Evolutionary conservation across 2,113 vertebrate species (phyloP), one percentile per base, ranked within the genome.

Genomic region (Anarrhichthys ocellatus): DNA sequence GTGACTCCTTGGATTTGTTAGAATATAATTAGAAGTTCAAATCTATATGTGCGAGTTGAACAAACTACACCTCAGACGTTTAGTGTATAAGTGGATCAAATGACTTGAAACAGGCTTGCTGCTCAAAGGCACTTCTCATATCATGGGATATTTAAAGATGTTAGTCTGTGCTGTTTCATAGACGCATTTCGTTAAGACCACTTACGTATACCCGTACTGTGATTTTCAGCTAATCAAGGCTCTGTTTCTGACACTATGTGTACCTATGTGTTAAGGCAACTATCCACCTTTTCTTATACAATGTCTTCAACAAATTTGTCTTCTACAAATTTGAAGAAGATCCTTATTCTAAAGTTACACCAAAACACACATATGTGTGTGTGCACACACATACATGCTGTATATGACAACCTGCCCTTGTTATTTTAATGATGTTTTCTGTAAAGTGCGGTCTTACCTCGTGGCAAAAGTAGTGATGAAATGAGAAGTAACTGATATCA

Each of bases 1-100:
- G n/a, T 72, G 32, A 18, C 5, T 44, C 18, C 27, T n/a, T 52
- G 58, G 73, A 34, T 77, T 80, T 85, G 50, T 80, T 24, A 34
- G 14, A 84, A 76, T 3, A 34, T 67, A 64, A 32, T 61, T 11
- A 36, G 8, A 62, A 4, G 36, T 66, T n/a, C 32, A 73, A 68
- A 74, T 84, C 42, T 70, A 24, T 29, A 66, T 71, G 29, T 76
- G 61, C 48, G 62, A n/a, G 34, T 36, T 50, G 9, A 79, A 80
- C 24, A 59, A 62, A 66, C 24, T 58, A 27, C 52, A 56, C 65
- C n/a, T 78, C 3, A 20, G n/a, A 44, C 20, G 20, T 56, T 61
- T 22, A n/a, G 22, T 61, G n/a, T 63, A 9, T 6, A 0, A 61
- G 18, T n/a, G 20, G 8, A 81, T 38, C 52, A 71, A 62, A 80